Evolutionary conservation across 2,113 vertebrate genomes (phyloP).

Genomic region (Thalassoma bifasciatum): DNA sequence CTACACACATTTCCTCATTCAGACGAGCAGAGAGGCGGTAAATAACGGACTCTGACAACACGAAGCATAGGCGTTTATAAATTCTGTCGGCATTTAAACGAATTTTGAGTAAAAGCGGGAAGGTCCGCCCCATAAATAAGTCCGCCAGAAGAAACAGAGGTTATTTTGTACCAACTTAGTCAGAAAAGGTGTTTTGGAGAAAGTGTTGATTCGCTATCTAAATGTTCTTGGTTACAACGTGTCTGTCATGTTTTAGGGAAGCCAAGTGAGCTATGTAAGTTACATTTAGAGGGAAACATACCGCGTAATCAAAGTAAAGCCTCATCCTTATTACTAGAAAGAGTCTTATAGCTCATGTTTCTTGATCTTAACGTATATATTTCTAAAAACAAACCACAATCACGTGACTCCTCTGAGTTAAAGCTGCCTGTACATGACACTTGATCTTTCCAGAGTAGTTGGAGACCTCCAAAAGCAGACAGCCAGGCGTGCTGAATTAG

Average conservation of each 20-base stretch:
- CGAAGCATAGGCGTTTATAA: not conserved
- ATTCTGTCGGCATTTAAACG: not conserved
- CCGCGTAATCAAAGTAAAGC: not conserved
- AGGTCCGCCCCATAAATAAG: not conserved
- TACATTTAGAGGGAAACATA: not conserved
- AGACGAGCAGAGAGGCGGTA: not conserved
- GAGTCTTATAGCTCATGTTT: not conserved
- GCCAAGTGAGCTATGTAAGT: not conserved
- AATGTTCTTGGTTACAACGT: not conserved
- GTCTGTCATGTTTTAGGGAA: not conserved
- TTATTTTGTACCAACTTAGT: not conserved
- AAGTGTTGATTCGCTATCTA: not conserved
- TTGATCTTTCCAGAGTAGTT: conserved; percentile 18
- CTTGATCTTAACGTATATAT: not conserved
- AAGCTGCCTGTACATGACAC: not conserved
- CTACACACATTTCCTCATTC: not conserved
- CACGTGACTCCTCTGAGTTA: not conserved
- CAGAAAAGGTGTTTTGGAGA: not conserved
- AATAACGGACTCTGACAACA: rapidly evolving
- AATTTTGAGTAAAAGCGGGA: not conserved
- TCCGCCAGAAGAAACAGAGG: not conserved
- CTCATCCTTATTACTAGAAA: not conserved
- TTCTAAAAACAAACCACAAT: not conserved
- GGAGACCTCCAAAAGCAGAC: not conserved
- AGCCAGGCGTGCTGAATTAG: not conserved